Base-by-base conservation (phyloP, 2,888 invertebrate species). In the Unio delphinus region DNA sequence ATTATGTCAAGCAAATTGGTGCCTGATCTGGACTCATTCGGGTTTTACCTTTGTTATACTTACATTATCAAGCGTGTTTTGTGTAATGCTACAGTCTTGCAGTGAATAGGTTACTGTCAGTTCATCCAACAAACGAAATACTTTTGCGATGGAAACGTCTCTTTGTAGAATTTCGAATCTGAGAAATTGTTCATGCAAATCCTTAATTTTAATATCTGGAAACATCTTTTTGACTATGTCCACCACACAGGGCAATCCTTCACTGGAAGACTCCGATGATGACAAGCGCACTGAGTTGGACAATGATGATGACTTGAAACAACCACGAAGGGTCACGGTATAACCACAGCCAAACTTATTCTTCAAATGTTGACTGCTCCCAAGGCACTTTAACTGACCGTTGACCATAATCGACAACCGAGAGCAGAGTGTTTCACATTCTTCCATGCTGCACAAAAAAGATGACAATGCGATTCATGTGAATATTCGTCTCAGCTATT, bases 341-440 rank as follows among this genome's bases (percentile, higher is more conserved):
- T 89, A 89, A 8, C 89, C 89, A 66, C 87, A 86, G 8, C 89
- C 89, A 73, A 84, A 89, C 68, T 83, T 92, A 69, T 93, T 93
- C 84, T 95, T 95, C 78, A 96, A 91, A 74, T 93, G 93, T 74
- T 94, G 93, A 72, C 94, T 93, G 70, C 93, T 92, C 67, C 95
- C 95, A 65, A 95, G 91, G 85, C 95, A 95, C 76, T 93, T 92
- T 79, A 95, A 91, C 80, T 92, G 91, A 0, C 96, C 96, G 73
- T 91, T 91, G 0, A 93, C 93, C 95, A 96, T 93, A 72, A 96
- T 95, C 4, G 93, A 95, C 80, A 96, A 91, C 66, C 95, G 92
- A 62, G 93, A 92, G 88, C 96, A 96, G 55, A 96, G 92, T 55
- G 93, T 93, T 87, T 96, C 95, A 91, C 95, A 95, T 91, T 96